These are phyloP conservation scores for Micrastur ruficollis DNA, from an alignment of 2,797 vertebrate species.

Conservation along the genomic window DNA sequence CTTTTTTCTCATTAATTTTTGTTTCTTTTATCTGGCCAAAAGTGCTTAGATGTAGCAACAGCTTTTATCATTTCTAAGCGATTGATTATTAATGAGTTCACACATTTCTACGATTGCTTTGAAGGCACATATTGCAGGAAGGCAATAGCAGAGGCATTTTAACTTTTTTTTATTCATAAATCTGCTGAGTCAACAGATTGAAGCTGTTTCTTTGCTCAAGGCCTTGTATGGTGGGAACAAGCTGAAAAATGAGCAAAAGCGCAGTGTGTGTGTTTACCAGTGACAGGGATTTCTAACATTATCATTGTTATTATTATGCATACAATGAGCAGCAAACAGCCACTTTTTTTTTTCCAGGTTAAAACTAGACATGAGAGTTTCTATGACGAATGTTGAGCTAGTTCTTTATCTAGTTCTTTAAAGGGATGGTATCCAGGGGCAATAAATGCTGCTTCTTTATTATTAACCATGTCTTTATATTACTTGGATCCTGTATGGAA, in stretches of 20 bases:
- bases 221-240: constrained; percentile 52
- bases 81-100: constrained; percentile 32
- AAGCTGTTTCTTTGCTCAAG: constrained; percentile 61
- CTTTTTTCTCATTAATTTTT: constrained; percentile 55
- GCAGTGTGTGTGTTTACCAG: constrained; percentile 76
- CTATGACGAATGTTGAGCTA: constrained; percentile 60
- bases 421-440: constrained; percentile 67
- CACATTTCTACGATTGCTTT: constrained; percentile 39
- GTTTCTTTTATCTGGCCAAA: constrained; percentile 64
- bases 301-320: constrained; percentile 8
- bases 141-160: constrained; percentile 56
- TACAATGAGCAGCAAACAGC: constrained; percentile 19
- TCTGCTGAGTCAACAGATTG: constrained; percentile 41
- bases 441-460: constrained; percentile 60
- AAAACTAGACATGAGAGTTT: constrained; percentile 28
- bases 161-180: constrained; percentile 9
- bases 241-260: constrained; percentile 74
- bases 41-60: constrained; percentile 33
- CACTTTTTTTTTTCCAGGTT: background rate
- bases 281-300: constrained; percentile 56
- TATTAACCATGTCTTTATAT: constrained; percentile 35
- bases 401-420: constrained; percentile 62
- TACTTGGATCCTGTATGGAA: constrained; percentile 3
- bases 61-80: constrained; percentile 54
- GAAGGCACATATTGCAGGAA: constrained; percentile 19